These are phyloP conservation scores for Malurus elegans DNA, from an alignment of 2,113 vertebrate genomes.

Conservation along the genomic window DNA sequence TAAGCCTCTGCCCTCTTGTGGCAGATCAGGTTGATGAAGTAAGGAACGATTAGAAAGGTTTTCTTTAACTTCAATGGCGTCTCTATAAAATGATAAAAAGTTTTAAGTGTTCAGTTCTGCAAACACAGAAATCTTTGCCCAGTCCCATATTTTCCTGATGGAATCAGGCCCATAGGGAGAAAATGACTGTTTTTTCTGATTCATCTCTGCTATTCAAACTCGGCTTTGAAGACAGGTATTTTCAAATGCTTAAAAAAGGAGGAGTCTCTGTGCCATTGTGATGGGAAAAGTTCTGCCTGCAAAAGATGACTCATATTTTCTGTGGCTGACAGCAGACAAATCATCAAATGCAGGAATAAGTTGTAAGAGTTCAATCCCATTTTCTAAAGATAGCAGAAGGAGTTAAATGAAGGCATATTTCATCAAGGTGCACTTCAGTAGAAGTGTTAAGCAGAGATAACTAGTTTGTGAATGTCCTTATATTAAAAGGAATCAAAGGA, in stretches of 20 bases:
- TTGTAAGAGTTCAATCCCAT: not conserved
- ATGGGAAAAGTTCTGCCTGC: not conserved
- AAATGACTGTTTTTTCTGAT: not conserved
- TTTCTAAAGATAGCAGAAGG: not conserved
- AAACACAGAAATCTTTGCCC: not conserved
- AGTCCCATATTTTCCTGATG: not conserved
- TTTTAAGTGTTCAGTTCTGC: not conserved
- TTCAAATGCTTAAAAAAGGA: not conserved
- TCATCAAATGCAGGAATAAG: not conserved
- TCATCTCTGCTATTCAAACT: not conserved
- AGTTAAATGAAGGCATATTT: not conserved
- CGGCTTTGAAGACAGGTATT: not conserved
- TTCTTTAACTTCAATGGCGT: not conserved
- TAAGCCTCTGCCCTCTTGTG: constrained; percentile 47
- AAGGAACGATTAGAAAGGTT: not conserved
- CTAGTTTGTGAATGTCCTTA: not conserved
- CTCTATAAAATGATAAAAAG: not conserved
- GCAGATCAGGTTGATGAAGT: not conserved
- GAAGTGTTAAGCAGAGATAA: not conserved
- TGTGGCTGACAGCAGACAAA: not conserved
- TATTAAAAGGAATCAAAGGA: not conserved
- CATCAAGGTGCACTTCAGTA: not conserved
- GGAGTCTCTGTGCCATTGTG: not conserved
- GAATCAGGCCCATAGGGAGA: not conserved
- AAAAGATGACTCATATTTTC: not conserved